Base-by-base conservation (phyloP, 2,797 vertebrate genomes). In the Peromyscus melanophrys region DNA sequence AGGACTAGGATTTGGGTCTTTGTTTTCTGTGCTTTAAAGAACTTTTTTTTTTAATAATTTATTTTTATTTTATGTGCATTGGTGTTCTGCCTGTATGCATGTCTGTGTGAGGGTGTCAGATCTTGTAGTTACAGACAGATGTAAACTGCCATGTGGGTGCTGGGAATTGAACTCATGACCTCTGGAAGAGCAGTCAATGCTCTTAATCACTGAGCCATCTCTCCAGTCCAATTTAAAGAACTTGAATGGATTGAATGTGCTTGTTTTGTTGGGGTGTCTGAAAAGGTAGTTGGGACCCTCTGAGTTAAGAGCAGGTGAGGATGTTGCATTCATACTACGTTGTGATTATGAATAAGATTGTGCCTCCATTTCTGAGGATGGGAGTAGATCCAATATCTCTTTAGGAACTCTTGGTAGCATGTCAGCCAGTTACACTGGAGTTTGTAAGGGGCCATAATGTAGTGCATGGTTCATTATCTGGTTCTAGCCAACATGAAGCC, bases 11-110 rank as follows among this genome's bases (percentile, higher is more conserved):
- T 43, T 71, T 87, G 71, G 69, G 27, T 37, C 40, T 78, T 82
- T 80, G 34, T 84, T 95, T 94, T 77, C 57, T 69, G 14, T 93
- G 46, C 31, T 85, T 88, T 91, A 34, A 78, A 59, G 92, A 83
- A 87, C 80, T 46, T 9, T 46, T 46, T 46, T 46, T 46, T 46
- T 46, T 6, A 46, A 46, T 46, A 46, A 46, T 46, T 46, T 46
- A 46, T 46, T 46, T 46, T 46, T 46, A 46, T 46, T 46, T 46
- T 46, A 46, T 46, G 43, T 46, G 43, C 43, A 46, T 46, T 46
- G 43, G 43, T 46, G 43, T 46, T 46, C 43, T 46, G 43, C 43
- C 43, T 46, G 43, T 46, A 46, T 46, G 43, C 6, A 46, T 46
- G 43, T 46, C 43, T 46, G 43, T 46, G 43, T 46, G 43, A 46